phyloP scores from a whole-genome alignment of 2,888 invertebrate species.

The Parnassius orleans region DNA sequence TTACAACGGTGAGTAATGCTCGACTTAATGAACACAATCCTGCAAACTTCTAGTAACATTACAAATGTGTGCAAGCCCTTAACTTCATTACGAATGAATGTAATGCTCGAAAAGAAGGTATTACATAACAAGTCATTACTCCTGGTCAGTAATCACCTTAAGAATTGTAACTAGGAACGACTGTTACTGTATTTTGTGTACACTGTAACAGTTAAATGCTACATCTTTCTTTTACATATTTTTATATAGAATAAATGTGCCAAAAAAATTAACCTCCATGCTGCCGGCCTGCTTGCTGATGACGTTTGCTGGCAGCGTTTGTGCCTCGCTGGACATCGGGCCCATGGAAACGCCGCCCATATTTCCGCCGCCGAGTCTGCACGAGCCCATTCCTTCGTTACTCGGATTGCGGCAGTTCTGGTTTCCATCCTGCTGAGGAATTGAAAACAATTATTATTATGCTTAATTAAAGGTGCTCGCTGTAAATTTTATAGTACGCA shows the following conservation, averaged over 20 bases:
- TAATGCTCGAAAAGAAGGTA: neutral
- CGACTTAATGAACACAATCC: too few species aligned
- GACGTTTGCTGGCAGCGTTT: slow-evolving; percentile 88
- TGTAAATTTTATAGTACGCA: too few species aligned
- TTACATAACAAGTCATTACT: too few species aligned
- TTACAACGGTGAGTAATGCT: too few species aligned
- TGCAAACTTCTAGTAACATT: too few species aligned
- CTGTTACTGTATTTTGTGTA: too few species aligned
- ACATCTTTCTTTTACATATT: too few species aligned
- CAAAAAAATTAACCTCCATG: slow-evolving; percentile 81
- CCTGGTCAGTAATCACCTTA: too few species aligned
- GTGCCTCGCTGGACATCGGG: slow-evolving; percentile 83
- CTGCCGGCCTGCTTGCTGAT: slow-evolving; percentile 88
- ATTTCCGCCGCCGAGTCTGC: slow-evolving; percentile 66
- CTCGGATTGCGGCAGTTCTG: slow-evolving; percentile 73
- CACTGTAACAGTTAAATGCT: too few species aligned
- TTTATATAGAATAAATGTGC: too few species aligned
- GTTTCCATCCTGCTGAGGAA: slow-evolving; percentile 59
- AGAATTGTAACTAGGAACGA: neutral
- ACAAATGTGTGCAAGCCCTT: neutral
- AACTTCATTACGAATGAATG: neutral
- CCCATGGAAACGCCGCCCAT: slow-evolving; percentile 74
- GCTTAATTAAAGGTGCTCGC: too few species aligned
- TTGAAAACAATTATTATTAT: neutral
- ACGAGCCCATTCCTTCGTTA: slow-evolving; percentile 69